Base-by-base conservation (phyloP, 2,113 vertebrate genomes). In the Trachemys scripta region DNA sequence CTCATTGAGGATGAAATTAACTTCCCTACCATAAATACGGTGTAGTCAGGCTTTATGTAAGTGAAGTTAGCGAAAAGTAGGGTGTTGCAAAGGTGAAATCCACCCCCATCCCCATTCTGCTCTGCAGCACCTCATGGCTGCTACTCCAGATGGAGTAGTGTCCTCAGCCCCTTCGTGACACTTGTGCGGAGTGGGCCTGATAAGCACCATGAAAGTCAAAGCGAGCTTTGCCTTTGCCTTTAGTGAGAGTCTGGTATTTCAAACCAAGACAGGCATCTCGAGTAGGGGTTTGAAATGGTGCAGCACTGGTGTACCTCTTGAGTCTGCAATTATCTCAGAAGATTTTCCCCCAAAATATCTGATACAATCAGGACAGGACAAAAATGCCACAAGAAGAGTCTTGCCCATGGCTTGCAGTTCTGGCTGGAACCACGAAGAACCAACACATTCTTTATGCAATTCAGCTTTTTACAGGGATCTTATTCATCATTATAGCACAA, bases 321-420 rank as follows among this genome's bases (percentile, higher is more conserved):
- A 47, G n/a, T 4, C 2, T 17, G 56, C 1, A 0, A 27, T 5
- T 8, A 13, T 65, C 50, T 62, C 57, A 53, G 38, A 0, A 6
- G 38, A 12, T 47, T 89, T 50, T 7, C 4, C 17, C 72, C 0
- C 0, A 53, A 54, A 22, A 45, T 85, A 31, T 47, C 57, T 83
- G 29, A n/a, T 69, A 57, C 12, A 35, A 16, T 54, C 12, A 82
- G 27, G 57, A 75, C 25, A 10, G 20, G 49, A 65, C 4, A 45
- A 72, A 2, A 35, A 72, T 81, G 27, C 1, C 8, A 62, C 3
- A 51, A 90, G 86, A 8, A 0, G n/a, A 80, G 10, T 11, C 62
- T 80, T 86, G 84, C 22, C 56, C 0, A 0, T 47, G 80, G 49
- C 25, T 69, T 50, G 6, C 51, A 2, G 4, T 8, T 89, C 47